Evolutionary conservation across 2,888 invertebrate genomes (phyloP).

Genomic region (Synanthedon tipuliformis): DNA sequence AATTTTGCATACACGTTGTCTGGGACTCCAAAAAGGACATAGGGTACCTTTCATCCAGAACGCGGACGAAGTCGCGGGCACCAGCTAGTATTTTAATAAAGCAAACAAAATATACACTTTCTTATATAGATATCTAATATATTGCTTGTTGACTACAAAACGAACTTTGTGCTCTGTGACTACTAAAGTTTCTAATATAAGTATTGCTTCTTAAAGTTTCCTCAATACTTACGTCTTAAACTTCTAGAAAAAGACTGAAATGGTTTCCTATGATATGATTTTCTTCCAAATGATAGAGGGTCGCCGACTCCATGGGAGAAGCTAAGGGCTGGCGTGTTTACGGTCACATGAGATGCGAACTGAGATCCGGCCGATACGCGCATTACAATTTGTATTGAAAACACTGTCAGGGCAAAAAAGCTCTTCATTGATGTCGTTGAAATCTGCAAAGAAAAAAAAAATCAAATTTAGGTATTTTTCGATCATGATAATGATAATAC

Average conservation of each 20-base stretch:
- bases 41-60: too few relatives aligned
- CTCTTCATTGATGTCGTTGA: constrained; percentile 8
- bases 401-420: constrained; percentile 17
- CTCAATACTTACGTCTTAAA: constrained; percentile 24
- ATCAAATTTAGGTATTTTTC: neutral
- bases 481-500: too few relatives aligned
- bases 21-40: too few relatives aligned
- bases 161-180: too few relatives aligned
- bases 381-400: constrained; percentile 19
- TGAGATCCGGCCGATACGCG: constrained; percentile 31
- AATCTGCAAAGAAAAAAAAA: constrained; percentile 19
- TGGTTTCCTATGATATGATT: constrained; percentile 16
- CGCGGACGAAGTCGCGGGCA: too few relatives aligned
- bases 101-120: too few relatives aligned
- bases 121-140: too few relatives aligned
- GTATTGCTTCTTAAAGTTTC: too few relatives aligned
- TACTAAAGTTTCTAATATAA: too few relatives aligned
- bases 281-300: constrained; percentile 26
- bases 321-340: constrained; percentile 54
- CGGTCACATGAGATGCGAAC: constrained; percentile 56
- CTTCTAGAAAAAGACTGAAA: constrained; percentile 17
- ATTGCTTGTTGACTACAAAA: too few relatives aligned
- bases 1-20: too few relatives aligned
- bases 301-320: constrained; percentile 61
- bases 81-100: too few relatives aligned